Base-by-base conservation (phyloP, 1,140 invertebrate genomes). In the Halesus radiatus region DNA sequence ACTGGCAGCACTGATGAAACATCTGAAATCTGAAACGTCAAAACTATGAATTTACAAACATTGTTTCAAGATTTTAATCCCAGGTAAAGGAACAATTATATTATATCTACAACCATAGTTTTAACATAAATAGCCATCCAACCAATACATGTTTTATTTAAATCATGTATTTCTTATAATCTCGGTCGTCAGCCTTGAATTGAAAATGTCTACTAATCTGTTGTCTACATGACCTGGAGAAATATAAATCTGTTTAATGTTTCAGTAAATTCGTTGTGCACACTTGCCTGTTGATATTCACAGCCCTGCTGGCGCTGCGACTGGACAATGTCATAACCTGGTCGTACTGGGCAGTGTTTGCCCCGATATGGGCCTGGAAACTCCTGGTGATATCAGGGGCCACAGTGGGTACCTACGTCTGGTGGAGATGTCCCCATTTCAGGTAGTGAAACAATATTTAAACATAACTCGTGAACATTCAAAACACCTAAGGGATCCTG, bases 291-390 rank as follows among this genome's bases (percentile, higher is more conserved):
- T 93, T 98, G 86, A 90, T 96, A 84, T 99, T 99, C 87, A 96
- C 96, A 32, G 92, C 95, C 60, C 89, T 99, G 76, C 95, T 99
- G 89, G 94, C 97, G 10, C 90, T 99, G 83, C 93, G 96, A 81
- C 90, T 98, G 72, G 98, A 99, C 90, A 93, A 94, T 77, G 94
- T 92, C 66, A 95, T 91, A 88, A 91, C 93, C 86, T 98, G 97
- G 96, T 98, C 95, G 79, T 99, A 96, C 86, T 98, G 97, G 96
- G 93, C 95, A 6, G 93, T 99, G 23, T 99, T 99, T 87, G 92
- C 94, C 37, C 98, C 98, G 64, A 93, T 99, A 87, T 99, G 97
- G 97, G 93, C 98, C 81, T 99, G 98, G 98, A 99, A 99, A 88
- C 90, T 94, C 79, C 92, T 98, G 85, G 97, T 98, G 18, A 94